A percentile compares a stretch with the other conserved stretches of the same genome.
These are phyloP conservation scores for Drymodes brunneopygia DNA, from an alignment of 2,113 vertebrate genomes.

Conservation along the genomic window DNA sequence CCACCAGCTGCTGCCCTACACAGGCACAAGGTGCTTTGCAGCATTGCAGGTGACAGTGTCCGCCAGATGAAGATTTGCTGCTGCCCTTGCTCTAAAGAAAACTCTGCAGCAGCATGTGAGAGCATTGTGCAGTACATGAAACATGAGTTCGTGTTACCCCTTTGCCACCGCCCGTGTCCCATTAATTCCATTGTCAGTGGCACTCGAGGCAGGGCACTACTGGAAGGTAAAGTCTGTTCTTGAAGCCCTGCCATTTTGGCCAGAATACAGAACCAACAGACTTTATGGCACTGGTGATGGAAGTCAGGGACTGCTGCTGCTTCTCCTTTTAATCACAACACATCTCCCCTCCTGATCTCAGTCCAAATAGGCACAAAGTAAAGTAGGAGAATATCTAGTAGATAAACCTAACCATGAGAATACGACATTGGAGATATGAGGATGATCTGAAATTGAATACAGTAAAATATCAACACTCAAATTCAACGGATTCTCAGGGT, in stretches of 20 bases:
- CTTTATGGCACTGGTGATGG: background rate
- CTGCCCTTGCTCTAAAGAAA: background rate
- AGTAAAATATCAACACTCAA: background rate
- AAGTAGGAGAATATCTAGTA: background rate
- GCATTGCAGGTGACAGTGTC: background rate
- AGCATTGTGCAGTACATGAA: conserved; percentile 50
- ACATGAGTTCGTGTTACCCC: conserved; percentile 59
- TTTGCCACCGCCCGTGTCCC: conserved; percentile 8
- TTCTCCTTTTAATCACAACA: background rate
- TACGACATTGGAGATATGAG: background rate
- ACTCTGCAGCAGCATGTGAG: rapidly evolving
- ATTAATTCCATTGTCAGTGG: conserved; percentile 44
- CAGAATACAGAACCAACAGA: background rate
- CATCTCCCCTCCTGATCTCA: background rate
- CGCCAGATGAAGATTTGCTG: conserved; percentile 11
- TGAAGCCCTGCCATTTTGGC: conserved; percentile 56
- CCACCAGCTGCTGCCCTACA: background rate
- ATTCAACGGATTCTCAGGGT: background rate
- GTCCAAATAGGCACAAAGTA: background rate
- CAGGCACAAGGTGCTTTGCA: background rate
- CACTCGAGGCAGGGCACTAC: background rate
- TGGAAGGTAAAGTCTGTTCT: conserved; percentile 42
- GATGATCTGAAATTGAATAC: background rate
- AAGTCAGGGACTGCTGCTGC: background rate
- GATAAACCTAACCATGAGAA: background rate